Evolutionary conservation across 2,113 vertebrate species (phyloP), one percentile per base, ranked within the genome.

Genomic region (Camelus dromedarius): DNA sequence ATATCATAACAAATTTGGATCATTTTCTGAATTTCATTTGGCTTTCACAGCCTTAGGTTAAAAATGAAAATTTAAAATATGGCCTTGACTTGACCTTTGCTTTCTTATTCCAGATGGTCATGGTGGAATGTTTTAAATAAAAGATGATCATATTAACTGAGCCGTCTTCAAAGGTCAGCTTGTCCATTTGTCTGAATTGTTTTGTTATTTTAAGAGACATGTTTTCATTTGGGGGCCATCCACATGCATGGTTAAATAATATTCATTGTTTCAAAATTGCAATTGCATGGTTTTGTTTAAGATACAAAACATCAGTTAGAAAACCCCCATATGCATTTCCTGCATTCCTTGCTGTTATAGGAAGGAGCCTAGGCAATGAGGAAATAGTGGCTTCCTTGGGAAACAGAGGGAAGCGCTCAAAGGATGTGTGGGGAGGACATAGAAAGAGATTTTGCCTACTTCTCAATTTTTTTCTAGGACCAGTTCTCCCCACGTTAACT

Each of bases 101-200:
- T 96, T 92, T 93, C 64, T 95, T 96, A 94, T 94, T 97, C 94
- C 67, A 72, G 52, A 91, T 86, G 73, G 84, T 88, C 72, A 93
- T 80, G 89, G 76, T 77, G 73, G 60, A 95, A 67, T 56, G 50
- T 89, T 96, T 97, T 96, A 95, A 93, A 95, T 93, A 96, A 96
- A 96, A 96, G 46, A 97, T 97, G 96, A 95, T 94, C 62, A 67
- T 46, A 94, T 94, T 97, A 97, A 91, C 89, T 87, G 88, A 94
- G 35, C 58, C 10, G 94, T 96, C 77, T 94, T 84, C 79, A 97
- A 97, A 97, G 91, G 96, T 98, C 96, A 97, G 30, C 48, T 93
- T 96, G 80, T 95, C 82, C 93, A 70, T 89, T 92, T 91, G 64
- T 92, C 75, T 91, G 42, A 97, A 89, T 64, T 76, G 60, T 19